phyloP scores from a whole-genome alignment of 2,113 vertebrate genomes.

The Ochotona princeps region DNA sequence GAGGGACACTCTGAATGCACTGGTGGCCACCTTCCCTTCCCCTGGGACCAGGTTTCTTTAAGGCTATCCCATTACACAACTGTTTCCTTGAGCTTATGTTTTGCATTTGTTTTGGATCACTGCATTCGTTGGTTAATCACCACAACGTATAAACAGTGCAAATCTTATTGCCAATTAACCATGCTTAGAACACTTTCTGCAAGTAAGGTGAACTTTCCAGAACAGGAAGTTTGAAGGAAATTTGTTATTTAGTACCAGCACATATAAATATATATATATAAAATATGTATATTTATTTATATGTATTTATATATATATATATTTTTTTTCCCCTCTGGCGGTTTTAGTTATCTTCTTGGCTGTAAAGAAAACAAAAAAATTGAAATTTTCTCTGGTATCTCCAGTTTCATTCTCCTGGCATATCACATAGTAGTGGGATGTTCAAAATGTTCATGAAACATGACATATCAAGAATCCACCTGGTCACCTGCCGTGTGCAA shows the following conservation, averaged over 20 bases:
- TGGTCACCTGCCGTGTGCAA: background rate
- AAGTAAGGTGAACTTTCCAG: background rate
- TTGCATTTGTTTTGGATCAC: background rate
- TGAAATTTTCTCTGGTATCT: background rate
- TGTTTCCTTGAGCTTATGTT: background rate
- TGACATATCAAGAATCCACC: background rate
- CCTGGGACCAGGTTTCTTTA: background rate
- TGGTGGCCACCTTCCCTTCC: background rate
- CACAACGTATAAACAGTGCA: accelerated
- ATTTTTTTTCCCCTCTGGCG: background rate
- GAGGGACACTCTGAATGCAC: background rate
- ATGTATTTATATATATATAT: no score
- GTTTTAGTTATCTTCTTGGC: conserved; percentile 21
- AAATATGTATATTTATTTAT: no score
- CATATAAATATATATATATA: no score
- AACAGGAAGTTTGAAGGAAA: background rate
- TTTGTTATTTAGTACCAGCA: background rate
- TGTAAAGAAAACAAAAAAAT: background rate
- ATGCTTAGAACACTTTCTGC: background rate
- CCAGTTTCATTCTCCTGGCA: background rate
- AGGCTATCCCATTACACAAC: background rate
- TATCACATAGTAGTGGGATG: background rate
- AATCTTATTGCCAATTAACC: background rate
- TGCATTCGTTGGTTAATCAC: background rate
- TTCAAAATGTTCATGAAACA: background rate